Base-by-base conservation (phyloP, 2,797 vertebrate genomes). In the Peromyscus nudipes region DNA sequence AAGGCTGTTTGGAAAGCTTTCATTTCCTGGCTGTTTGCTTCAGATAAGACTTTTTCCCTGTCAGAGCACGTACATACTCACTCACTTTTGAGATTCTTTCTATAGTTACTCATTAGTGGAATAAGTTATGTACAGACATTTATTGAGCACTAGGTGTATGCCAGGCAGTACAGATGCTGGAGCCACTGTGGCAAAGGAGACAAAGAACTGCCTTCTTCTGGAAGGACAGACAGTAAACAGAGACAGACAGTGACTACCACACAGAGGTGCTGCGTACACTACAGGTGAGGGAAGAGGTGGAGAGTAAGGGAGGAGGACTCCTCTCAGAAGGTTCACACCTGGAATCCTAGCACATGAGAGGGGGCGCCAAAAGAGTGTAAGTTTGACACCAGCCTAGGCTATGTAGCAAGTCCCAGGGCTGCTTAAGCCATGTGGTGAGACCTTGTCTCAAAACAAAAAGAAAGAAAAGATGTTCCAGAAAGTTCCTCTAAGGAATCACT, bases 1-100 rank as follows among this genome's bases (percentile, higher is more conserved):
- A 81, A 83, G n/a, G 12, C 31, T 11, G 95, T 12, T 4, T 52
- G 13, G 52, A 52, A 52, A 13, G 52, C 52, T 52, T 52, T 14
- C 52, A 8, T 88, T 4, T 14, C 31, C 14, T 92, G 40, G 13
- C 62, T 69, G 2, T 87, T 89, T 75, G 29, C 31, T 96, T 52
- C 57, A 87, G 10, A 89, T 52, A 52, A 37, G 65, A 89, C 84
- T 71, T 83, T 89, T 19, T 31, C 52, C 52, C 27, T 65, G 75
- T 92, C 52, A 84, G 25, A 93, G 17, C 31, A 43, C 9, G 81
- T 49, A 13, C 8, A 37, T 49, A 27, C 4, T 69, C 55, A 46
- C 14, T 82, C 0, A 46, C 79, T 93, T 79, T 89, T 73, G 23
- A 80, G 77, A 34, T 6, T 64, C 23, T 93, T 75, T 29, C 12